Conservation (phyloP, 2,113 vertebrate species). For the Vicugna pacos region DNA sequence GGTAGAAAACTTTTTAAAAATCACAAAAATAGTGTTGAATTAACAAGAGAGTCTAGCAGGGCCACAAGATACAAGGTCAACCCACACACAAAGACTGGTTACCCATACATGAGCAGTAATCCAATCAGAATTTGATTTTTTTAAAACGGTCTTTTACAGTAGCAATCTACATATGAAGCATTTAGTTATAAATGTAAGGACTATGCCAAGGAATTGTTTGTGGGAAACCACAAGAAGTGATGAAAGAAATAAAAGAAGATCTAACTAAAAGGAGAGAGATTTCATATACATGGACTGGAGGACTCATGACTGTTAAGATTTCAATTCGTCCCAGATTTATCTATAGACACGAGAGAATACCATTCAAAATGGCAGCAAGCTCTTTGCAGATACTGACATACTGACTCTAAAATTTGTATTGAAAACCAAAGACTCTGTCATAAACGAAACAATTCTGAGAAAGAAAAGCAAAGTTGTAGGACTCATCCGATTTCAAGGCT, state of each 20-base stretch:
- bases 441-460: not conserved
- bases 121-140: not conserved
- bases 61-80: not conserved
- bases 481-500: not conserved
- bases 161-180: not conserved
- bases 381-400: not conserved
- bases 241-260: not conserved
- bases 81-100: not conserved
- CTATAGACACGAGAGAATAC: not conserved
- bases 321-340: not conserved
- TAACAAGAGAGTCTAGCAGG: not conserved
- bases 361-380: not conserved
- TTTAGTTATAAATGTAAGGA: not conserved
- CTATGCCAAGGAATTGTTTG: not conserved
- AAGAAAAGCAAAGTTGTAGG: not conserved
- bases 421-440: not conserved
- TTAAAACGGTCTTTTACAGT: not conserved
- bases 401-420: not conserved
- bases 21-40: not conserved
- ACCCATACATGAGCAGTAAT: not conserved
- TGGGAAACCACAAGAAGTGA: not conserved
- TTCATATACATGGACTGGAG: not conserved
- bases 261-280: not conserved
- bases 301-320: not conserved
- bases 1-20: not conserved